phyloP scores from a whole-genome alignment of 2,113 vertebrate genomes.

The Aphelocoma coerulescens region DNA sequence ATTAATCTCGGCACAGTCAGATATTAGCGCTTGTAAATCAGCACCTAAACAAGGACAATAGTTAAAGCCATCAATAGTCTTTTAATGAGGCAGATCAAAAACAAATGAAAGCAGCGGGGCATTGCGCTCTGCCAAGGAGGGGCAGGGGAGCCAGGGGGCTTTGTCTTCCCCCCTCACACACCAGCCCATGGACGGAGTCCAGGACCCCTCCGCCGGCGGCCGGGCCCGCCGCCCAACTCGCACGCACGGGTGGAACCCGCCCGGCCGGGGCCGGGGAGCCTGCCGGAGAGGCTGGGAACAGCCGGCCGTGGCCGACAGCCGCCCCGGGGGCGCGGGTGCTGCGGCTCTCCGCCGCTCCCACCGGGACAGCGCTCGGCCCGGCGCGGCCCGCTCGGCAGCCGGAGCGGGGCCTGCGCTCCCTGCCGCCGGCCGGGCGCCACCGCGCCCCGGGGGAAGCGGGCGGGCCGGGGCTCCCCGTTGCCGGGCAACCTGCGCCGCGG shows the following conservation, averaged over 20 bases:
- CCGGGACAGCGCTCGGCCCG: too few relatives aligned
- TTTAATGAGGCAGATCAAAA: conserved; percentile 91
- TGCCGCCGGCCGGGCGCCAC: background rate
- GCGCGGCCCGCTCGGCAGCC: rapidly evolving
- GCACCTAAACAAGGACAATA: conserved; percentile 85
- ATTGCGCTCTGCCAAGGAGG: conserved; percentile 73
- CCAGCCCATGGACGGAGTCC: conserved; percentile 48
- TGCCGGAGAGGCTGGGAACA: background rate
- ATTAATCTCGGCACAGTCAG: conserved; percentile 84
- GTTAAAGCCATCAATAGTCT: conserved; percentile 87
- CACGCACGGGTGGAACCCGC: background rate
- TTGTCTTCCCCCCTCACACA: conserved; percentile 67
- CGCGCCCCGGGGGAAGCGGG: background rate
- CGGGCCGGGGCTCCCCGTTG: background rate
- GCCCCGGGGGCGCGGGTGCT: background rate
- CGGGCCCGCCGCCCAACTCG: conserved; percentile 3
- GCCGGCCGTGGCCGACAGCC: background rate
- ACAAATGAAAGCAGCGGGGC: conserved; percentile 85
- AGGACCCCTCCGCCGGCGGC: conserved; percentile 31
- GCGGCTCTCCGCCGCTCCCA: background rate
- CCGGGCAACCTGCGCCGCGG: background rate
- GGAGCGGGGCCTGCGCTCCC: too few relatives aligned
- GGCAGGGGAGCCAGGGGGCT: conserved; percentile 63
- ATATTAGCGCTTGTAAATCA: conserved; percentile 88
- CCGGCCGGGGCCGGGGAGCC: background rate